Base-by-base conservation (phyloP, 2,797 vertebrate species). In the Rousettus madagascariensis region DNA sequence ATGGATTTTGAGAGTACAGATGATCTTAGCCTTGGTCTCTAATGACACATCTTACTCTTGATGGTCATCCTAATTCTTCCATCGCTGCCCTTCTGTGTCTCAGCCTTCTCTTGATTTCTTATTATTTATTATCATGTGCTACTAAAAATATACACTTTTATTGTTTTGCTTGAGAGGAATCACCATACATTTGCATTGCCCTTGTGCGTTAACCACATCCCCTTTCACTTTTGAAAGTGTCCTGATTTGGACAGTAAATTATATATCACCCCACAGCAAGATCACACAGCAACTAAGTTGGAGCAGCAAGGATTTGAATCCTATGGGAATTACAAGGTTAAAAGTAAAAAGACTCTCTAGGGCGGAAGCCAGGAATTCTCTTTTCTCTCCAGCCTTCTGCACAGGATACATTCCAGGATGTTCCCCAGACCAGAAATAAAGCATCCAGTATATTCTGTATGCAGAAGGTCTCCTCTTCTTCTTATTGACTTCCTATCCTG, bases 351-450 rank as follows among this genome's bases (percentile, higher is more conserved):
- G 59, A 46, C 15, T 57, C 46, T 83, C 53, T 22, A 33, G 84
- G 19, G 49, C 36, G 49, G 79, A 46, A 83, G 86, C 86, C 90
- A 93, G 77, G 90, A 65, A 30, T 91, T 78, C 55, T 84, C 68
- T 69, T 93, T 68, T 83, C 74, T 89, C 59, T 51, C 61, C n/a
- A 61, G 55, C 36, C 15, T 66, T 90, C 46, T 33, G 46, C 59
- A 8, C 69, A 69, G 89, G 51, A 80, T 38, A 63, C 68, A 83
- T 89, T 94, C 65, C 61, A 12, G 65, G 91, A 75, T 85, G 78
- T 51, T 95, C 84, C 11, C 24, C 36, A 86, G 86, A 49, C 69
- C 55, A 69, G 61, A 72, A 93, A 95, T 89, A 93, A 96, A 93
- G 92, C 75, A 17, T 5, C 90, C 30, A 87, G 80, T 87, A 59